Conservation (phyloP, 2,888 invertebrate genomes). For the Drosophila lacicola region DNA sequence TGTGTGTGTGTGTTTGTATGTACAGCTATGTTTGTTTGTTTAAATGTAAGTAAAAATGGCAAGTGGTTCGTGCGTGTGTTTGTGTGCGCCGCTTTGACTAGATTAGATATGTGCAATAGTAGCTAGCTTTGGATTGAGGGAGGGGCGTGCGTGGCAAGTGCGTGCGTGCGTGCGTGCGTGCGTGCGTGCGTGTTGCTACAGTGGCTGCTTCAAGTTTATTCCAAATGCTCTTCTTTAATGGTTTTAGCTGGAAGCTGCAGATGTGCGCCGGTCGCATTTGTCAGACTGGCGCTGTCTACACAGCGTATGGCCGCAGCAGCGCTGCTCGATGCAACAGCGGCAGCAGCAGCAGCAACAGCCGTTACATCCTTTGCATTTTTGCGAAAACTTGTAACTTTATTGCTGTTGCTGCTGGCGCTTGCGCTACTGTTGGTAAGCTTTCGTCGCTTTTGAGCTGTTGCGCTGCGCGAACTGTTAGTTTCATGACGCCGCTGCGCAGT, state of each 20-base stretch:
- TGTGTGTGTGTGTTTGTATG: conserved; percentile 18
- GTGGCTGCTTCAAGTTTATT: conserved; percentile 46
- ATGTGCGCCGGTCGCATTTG: conserved; percentile 35
- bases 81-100: conserved; percentile 53
- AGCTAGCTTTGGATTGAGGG: conserved; percentile 7
- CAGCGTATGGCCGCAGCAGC: conserved; percentile 71
- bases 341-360: conserved; percentile 41
- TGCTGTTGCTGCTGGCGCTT: conserved; percentile 16
- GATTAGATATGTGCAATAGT: conserved; percentile 34
- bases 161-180: background rate
- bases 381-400: conserved; percentile 7
- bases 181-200: background rate
- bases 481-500: conserved; percentile 25
- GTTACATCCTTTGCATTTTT: conserved; percentile 25
- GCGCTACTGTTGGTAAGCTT: conserved; percentile 48
- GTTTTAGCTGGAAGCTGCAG: conserved; percentile 65
- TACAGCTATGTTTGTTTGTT: conserved; percentile 15
- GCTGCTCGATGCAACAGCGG: conserved; percentile 35
- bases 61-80: conserved; percentile 26
- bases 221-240: conserved; percentile 81
- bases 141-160: conserved; percentile 22
- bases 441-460: conserved; percentile 55
- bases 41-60: conserved; percentile 41
- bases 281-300: conserved; percentile 67
- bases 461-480: conserved; percentile 20